A percentile compares a stretch with the other conserved stretches of the same genome.
Conservation (phyloP, 2,797 vertebrate species). For the Ctenopoma kingsleyae region DNA sequence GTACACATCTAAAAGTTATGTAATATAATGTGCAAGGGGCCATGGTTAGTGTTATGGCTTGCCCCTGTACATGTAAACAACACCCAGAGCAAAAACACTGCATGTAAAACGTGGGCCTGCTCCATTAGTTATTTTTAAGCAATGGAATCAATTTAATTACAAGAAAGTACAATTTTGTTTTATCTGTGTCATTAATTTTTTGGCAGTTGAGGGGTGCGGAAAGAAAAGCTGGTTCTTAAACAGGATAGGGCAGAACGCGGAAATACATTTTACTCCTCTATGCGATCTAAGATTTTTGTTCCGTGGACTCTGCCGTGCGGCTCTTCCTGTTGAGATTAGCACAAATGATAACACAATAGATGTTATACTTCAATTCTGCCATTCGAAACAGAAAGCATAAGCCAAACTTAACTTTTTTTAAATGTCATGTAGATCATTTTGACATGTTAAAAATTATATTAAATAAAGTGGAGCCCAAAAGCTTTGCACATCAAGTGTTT, state of each 20-base stretch:
- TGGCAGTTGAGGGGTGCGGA: too few species aligned
- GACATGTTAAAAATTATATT: too few species aligned
- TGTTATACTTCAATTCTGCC: not conserved
- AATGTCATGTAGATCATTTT: too few species aligned
- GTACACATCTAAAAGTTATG: not conserved
- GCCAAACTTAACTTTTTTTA: too few species aligned
- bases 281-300: not conserved
- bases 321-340: not conserved
- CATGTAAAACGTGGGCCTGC: not conserved
- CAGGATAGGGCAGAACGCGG: not conserved
- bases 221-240: not conserved
- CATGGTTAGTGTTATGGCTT: not conserved
- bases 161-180: too few species aligned
- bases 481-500: conserved; percentile 2
- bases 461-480: not conserved
- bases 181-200: too few species aligned
- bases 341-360: not conserved
- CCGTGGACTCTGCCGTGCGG: not conserved
- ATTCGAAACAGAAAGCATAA: too few species aligned
- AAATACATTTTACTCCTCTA: not conserved
- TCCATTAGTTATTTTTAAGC: not conserved
- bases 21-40: not conserved
- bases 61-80: not conserved
- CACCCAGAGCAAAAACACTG: not conserved
- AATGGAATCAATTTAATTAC: too few species aligned